Percentiles rank a stretch among this genome's conserved stretches.
These are phyloP conservation scores for Trachelus iudaicus DNA, from an alignment of 2,888 invertebrate genomes.

Conservation along the genomic window DNA sequence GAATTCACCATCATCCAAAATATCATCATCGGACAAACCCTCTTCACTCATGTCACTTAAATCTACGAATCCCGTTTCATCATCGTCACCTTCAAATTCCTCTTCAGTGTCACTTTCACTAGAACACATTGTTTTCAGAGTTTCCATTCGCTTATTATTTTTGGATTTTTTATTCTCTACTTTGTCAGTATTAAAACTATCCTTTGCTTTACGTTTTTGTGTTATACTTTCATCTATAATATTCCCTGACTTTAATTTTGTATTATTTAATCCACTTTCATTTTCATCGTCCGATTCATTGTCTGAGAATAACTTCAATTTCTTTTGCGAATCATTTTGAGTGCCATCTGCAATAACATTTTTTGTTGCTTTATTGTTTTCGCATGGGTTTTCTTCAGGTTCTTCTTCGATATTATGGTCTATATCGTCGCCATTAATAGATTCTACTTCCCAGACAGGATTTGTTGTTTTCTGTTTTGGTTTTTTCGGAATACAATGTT, in stretches of 20 bases:
- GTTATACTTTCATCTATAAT: neutral
- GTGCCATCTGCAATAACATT: neutral
- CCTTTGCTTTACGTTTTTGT: neutral
- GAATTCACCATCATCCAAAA: constrained; percentile 35
- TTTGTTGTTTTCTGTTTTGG: constrained; percentile 20
- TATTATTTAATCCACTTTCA: neutral
- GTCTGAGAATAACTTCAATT: constrained; percentile 35
- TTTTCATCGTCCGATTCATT: constrained; percentile 25
- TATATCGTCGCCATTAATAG: constrained; percentile 23
- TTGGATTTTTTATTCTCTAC: neutral
- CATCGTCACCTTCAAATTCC: constrained; percentile 33
- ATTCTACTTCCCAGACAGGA: constrained; percentile 30
- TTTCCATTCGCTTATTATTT: constrained; percentile 5
- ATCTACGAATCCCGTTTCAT: constrained; percentile 27
- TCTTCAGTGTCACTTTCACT: constrained; percentile 36
- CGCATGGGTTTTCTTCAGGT: neutral
- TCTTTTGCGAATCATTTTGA: constrained; percentile 19
- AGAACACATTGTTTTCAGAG: constrained; percentile 23
- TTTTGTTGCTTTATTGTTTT: neutral
- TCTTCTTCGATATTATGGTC: constrained; percentile 22
- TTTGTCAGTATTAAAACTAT: neutral
- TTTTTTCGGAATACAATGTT: constrained; percentile 27
- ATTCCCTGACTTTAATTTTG: neutral
- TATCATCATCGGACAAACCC: constrained; percentile 38
- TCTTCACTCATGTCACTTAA: constrained; percentile 34